phyloP scores from a whole-genome alignment of 2,113 vertebrate genomes.

The Mugil cephalus region DNA sequence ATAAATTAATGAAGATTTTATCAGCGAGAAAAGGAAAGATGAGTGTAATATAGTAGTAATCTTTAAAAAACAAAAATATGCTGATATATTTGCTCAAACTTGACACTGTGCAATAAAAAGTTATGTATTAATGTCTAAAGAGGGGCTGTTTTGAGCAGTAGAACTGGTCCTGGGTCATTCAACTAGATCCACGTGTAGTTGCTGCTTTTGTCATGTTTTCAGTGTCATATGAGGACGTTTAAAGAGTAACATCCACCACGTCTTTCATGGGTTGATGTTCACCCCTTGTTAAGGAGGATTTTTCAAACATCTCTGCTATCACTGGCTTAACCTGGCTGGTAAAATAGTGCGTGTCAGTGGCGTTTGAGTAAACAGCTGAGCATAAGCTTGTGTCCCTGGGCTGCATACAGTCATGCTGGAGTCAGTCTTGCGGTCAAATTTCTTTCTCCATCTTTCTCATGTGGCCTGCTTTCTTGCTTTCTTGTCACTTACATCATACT shows the following conservation, averaged over 20 bases:
- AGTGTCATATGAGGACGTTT: not conserved
- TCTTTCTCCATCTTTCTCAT: constrained; percentile 11
- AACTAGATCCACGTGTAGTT: not conserved
- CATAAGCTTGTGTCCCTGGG: constrained; percentile 20
- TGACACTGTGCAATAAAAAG: no score
- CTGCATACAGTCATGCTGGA: constrained; percentile 18
- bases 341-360: constrained; percentile 33
- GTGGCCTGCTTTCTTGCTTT: constrained; percentile 7
- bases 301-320: not conserved
- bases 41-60: no score
- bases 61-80: no score
- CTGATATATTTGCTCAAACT: no score
- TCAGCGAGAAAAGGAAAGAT: no score
- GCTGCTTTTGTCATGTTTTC: not conserved
- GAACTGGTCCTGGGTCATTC: no score
- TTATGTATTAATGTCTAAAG: not conserved
- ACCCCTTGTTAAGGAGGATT: not conserved
- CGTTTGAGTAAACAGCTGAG: constrained; percentile 30
- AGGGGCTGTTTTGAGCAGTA: not conserved
- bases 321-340: constrained; percentile 39
- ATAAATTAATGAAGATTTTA: no score
- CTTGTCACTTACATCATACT: not conserved
- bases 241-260: not conserved
- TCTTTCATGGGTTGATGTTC: not conserved
- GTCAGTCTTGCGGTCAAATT: constrained; percentile 11